Percentiles rank a stretch among this genome's conserved stretches.
These are phyloP conservation scores for Daboia siamensis DNA, from an alignment of 2,113 vertebrate species.

Conservation along the genomic window DNA sequence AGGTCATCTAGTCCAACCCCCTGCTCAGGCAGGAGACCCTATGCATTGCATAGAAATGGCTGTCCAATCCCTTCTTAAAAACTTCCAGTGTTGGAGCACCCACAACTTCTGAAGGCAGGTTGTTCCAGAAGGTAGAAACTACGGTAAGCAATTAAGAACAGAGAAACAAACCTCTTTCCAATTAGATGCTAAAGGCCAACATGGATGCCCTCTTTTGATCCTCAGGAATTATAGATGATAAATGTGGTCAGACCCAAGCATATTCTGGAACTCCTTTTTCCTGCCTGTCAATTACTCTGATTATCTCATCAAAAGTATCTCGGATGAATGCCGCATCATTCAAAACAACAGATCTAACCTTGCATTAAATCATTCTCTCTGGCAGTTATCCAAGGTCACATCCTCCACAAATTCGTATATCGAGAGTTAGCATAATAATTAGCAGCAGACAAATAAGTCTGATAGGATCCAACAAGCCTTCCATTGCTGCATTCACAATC, in stretches of 20 bases:
- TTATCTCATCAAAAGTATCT: background rate
- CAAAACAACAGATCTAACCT: background rate
- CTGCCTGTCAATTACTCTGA: background rate
- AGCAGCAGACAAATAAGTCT: background rate
- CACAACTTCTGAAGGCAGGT: no score
- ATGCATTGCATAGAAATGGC: no score
- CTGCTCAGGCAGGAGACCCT: no score
- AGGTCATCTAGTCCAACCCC: no score
- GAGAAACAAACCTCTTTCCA: slow-evolving; percentile 13
- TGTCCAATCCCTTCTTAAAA: no score
- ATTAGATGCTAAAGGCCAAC: accelerated
- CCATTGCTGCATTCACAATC: background rate
- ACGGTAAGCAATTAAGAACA: slow-evolving; percentile 36
- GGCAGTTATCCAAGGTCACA: background rate
- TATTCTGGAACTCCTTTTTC: background rate
- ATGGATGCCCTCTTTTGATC: background rate
- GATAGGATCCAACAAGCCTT: background rate
- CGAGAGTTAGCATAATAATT: background rate
- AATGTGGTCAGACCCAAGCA: background rate
- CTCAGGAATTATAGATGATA: background rate
- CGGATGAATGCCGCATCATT: background rate
- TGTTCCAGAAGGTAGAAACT: background rate
- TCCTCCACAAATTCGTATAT: background rate
- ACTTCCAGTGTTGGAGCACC: no score
- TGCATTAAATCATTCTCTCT: background rate